Conservation (phyloP, 2,113 vertebrate genomes). For the Crotalus helleri region DNA sequence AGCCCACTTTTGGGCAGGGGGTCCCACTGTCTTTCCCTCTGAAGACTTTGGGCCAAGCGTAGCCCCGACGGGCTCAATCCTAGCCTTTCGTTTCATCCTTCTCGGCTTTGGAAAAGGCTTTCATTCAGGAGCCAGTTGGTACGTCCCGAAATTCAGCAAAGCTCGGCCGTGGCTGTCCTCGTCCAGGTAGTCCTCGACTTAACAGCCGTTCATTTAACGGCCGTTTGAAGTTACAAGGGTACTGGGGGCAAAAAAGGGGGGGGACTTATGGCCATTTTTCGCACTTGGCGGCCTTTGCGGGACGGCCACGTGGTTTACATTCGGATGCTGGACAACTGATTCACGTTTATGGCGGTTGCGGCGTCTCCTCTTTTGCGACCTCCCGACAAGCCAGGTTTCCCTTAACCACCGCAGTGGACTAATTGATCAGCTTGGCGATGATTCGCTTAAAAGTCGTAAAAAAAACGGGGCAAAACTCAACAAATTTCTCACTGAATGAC, state of each 20-base stretch:
- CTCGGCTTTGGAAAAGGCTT: too few species aligned
- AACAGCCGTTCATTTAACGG: neutral
- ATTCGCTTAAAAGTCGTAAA: neutral
- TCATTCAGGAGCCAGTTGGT: neutral
- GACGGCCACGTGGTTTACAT: neutral
- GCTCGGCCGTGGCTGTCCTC: neutral
- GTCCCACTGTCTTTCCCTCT: neutral
- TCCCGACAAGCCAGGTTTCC: neutral
- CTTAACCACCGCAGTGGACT: neutral
- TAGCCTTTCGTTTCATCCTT: neutral
- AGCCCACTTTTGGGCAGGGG: neutral
- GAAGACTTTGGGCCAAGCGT: neutral
- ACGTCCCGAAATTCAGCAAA: neutral
- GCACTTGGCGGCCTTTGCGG: neutral
- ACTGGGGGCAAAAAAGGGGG: neutral
- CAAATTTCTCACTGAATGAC: neutral
- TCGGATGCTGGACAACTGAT: neutral
- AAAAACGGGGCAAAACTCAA: neutral
- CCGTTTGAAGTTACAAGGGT: neutral
- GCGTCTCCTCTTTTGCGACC: neutral
- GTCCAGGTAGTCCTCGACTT: neutral
- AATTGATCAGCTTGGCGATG: neutral
- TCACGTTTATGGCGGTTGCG: rapidly evolving
- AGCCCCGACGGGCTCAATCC: too few species aligned
- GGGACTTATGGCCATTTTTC: neutral